phyloP scores from a whole-genome alignment of 2,113 vertebrate species.

The Salvelinus namaycush region DNA sequence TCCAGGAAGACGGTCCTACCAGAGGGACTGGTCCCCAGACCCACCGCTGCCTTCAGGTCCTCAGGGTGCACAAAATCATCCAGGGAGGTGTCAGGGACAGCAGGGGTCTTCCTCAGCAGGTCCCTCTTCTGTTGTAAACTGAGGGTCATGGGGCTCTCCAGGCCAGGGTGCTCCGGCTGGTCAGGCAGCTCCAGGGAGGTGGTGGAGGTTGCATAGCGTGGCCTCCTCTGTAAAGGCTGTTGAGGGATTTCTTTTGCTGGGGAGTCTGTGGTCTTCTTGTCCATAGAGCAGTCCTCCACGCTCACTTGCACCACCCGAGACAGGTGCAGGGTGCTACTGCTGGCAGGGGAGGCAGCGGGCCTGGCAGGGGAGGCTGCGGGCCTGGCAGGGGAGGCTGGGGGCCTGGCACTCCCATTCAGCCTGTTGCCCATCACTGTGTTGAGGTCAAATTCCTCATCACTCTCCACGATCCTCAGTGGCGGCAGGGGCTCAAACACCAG shows the following conservation, averaged over 20 bases:
- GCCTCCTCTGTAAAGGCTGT: conserved; percentile 44
- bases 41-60: conserved; percentile 63
- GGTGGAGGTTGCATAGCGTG: conserved; percentile 46
- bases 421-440: conserved; percentile 57
- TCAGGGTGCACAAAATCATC: conserved; percentile 75
- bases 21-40: conserved; percentile 69
- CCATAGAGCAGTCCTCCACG: conserved; percentile 87
- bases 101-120: conserved; percentile 85
- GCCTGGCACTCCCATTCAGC: conserved; percentile 64
- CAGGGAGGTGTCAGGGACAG: conserved; percentile 84
- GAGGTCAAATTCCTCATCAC: conserved; percentile 87
- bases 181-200: conserved; percentile 70
- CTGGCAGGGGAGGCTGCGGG: background rate
- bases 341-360: conserved; percentile 43
- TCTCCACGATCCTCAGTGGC: conserved; percentile 94
- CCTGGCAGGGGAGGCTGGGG: conserved; percentile 69
- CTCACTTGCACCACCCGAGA: conserved; percentile 89
- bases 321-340: conserved; percentile 77
- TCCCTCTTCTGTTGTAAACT: conserved; percentile 90
- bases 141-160: conserved; percentile 82
- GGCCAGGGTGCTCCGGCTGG: conserved; percentile 53
- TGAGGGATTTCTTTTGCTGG: conserved; percentile 48
- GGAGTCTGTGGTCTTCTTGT: conserved; percentile 66
- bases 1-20: conserved; percentile 82
- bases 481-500: conserved; percentile 93